phyloP scores from a whole-genome alignment of 2,113 vertebrate species.

The Ctenodactylus gundi region DNA sequence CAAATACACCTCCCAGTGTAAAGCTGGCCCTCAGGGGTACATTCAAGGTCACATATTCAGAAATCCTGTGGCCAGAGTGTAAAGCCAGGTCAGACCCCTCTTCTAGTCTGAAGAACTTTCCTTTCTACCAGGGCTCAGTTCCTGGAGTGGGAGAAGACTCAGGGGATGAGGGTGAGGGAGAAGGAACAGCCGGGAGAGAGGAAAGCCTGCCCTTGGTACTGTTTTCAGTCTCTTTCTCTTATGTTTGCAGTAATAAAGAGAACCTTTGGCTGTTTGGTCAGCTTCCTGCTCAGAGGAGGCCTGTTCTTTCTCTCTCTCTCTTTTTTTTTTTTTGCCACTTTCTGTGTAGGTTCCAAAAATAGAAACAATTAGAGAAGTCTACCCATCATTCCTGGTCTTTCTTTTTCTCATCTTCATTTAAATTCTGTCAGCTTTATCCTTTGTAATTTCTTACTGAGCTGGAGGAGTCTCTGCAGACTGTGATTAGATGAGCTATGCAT shows the following conservation, averaged over 20 bases:
- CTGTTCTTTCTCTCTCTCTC: background rate
- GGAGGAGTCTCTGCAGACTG: background rate
- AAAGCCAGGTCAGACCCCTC: background rate
- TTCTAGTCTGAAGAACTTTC: background rate
- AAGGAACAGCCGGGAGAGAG: too few species aligned
- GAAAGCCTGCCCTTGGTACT: background rate
- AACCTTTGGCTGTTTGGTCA: background rate
- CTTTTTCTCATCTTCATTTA: constrained; percentile 59
- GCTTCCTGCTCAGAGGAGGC: background rate
- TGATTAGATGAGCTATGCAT: background rate
- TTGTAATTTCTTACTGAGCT: constrained; percentile 60
- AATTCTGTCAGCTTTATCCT: constrained; percentile 54
- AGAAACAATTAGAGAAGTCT: constrained; percentile 60
- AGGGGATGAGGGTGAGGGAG: fast-evolving
- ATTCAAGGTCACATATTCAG: background rate
- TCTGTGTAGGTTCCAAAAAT: constrained; percentile 60
- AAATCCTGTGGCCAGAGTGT: background rate
- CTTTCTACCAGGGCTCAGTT: background rate
- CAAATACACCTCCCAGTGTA: background rate
- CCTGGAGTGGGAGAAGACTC: background rate
- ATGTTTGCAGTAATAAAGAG: background rate
- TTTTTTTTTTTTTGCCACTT: background rate
- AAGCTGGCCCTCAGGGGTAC: background rate
- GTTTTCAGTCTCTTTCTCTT: background rate
- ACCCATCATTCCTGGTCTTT: constrained; percentile 36